Conservation (phyloP, 1,140 invertebrate genomes). For the Carposina sasakii region DNA sequence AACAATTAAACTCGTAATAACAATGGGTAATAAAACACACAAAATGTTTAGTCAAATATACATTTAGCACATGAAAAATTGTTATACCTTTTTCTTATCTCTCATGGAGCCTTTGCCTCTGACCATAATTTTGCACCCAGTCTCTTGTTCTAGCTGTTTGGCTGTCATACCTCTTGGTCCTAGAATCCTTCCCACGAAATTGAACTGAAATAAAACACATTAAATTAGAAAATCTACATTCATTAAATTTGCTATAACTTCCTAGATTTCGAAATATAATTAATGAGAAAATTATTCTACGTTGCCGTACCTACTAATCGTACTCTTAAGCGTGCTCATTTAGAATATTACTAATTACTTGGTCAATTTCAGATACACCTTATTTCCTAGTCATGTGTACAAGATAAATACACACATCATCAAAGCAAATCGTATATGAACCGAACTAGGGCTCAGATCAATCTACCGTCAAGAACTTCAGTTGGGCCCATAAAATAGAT, state of each 20-base stretch:
- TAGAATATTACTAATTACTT: too few species aligned
- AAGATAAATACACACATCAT: too few species aligned
- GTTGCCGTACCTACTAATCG: not conserved
- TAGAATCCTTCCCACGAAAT: conserved; percentile 99
- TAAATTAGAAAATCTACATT: not conserved
- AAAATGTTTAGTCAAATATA: too few species aligned
- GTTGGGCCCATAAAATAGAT: too few species aligned
- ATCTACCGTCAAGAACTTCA: too few species aligned
- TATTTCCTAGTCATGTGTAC: too few species aligned
- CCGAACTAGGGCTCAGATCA: too few species aligned
- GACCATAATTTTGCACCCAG: conserved; percentile 99
- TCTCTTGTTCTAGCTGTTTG: conserved; percentile 99
- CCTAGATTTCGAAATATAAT: not conserved
- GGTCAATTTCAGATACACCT: too few species aligned
- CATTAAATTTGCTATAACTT: not conserved
- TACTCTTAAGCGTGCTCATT: too few species aligned
- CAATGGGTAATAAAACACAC: too few species aligned
- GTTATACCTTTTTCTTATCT: conserved; percentile 98
- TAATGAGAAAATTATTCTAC: not conserved
- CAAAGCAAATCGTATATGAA: too few species aligned
- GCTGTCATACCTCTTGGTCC: conserved; percentile 99
- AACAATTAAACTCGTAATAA: too few species aligned
- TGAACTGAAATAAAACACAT: conserved; percentile 89
- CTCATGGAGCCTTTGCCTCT: conserved; percentile 99
- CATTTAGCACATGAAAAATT: not conserved